Evolutionary conservation across 2,113 vertebrate species (phyloP).

Genomic region (Rhegmatorhina hoffmannsi): DNA sequence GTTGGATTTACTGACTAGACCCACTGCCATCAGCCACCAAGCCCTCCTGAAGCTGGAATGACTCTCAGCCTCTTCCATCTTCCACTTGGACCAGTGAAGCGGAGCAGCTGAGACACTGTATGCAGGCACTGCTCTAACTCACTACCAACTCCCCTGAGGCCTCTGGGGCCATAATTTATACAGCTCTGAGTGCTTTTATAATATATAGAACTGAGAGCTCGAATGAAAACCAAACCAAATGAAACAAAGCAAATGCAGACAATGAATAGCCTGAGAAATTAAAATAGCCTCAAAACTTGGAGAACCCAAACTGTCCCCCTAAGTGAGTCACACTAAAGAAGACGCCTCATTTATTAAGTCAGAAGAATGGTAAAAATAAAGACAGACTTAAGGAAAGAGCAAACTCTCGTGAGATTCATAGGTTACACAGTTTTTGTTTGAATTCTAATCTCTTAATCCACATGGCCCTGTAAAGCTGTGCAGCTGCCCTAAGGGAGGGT

Average conservation of each 20-base stretch:
- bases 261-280: constrained; percentile 62
- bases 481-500: not conserved
- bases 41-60: not conserved
- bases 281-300: constrained; percentile 50
- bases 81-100: not conserved
- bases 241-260: constrained; percentile 57
- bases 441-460: not conserved
- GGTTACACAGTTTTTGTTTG: not conserved
- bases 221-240: constrained; percentile 50
- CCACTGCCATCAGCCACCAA: not conserved
- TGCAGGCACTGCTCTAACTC: constrained; percentile 12
- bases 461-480: not conserved
- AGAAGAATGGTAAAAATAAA: constrained; percentile 14
- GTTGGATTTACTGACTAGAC: not conserved
- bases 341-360: not conserved
- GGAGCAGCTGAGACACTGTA: constrained; percentile 21
- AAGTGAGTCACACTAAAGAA: constrained; percentile 19
- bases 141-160: constrained; percentile 22
- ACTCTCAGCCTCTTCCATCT: constrained; percentile 31
- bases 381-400: not conserved
- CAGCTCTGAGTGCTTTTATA: constrained; percentile 37
- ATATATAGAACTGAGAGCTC: constrained; percentile 41
- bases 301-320: constrained; percentile 17
- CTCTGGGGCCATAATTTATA: constrained; percentile 37
- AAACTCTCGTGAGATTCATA: not conserved